Evolutionary conservation across 2,797 vertebrate genomes (phyloP).

Genomic region (Fratercula arctica): DNA sequence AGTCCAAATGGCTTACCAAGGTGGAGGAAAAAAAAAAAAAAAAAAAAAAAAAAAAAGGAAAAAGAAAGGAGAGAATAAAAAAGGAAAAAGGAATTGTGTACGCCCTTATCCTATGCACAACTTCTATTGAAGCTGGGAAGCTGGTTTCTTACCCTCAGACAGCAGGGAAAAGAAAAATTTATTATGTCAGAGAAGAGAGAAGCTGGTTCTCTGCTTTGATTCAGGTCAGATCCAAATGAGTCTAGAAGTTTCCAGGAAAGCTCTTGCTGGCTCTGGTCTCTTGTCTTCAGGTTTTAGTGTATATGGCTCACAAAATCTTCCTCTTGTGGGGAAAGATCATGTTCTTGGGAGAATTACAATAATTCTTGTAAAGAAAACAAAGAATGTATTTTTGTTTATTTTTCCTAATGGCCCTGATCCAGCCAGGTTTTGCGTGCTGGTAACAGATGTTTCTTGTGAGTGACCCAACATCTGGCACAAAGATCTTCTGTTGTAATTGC

Average conservation of each 20-base stretch:
- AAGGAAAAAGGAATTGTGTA: not conserved
- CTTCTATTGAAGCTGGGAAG: too few species aligned
- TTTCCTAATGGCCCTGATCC: slow-evolving; percentile 61
- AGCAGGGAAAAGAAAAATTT: not conserved
- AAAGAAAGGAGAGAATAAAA: fast-evolving
- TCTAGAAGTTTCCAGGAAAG: slow-evolving; percentile 49
- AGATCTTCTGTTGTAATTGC: slow-evolving; percentile 58
- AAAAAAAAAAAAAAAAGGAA: too few species aligned
- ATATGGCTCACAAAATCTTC: slow-evolving; percentile 45
- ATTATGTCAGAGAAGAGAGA: not conserved
- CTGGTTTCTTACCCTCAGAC: not conserved
- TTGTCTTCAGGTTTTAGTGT: slow-evolving; percentile 18
- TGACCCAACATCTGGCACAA: slow-evolving; percentile 66
- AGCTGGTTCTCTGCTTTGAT: not conserved
- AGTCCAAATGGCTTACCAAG: not conserved
- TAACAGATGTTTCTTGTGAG: slow-evolving; percentile 63
- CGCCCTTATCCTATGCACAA: not conserved
- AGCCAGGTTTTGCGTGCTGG: slow-evolving; percentile 61
- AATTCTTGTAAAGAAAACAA: slow-evolving; percentile 57
- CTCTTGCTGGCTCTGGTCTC: not conserved
- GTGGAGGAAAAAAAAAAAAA: not conserved
- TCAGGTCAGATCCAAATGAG: not conserved
- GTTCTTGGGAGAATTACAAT: slow-evolving; percentile 60
- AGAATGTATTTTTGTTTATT: slow-evolving; percentile 62
- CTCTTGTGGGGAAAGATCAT: slow-evolving; percentile 38